A percentile compares a stretch with the other conserved stretches of the same genome.
Evolutionary conservation across 1,140 invertebrate genomes (phyloP).

Genomic region (Ericerus pela): DNA sequence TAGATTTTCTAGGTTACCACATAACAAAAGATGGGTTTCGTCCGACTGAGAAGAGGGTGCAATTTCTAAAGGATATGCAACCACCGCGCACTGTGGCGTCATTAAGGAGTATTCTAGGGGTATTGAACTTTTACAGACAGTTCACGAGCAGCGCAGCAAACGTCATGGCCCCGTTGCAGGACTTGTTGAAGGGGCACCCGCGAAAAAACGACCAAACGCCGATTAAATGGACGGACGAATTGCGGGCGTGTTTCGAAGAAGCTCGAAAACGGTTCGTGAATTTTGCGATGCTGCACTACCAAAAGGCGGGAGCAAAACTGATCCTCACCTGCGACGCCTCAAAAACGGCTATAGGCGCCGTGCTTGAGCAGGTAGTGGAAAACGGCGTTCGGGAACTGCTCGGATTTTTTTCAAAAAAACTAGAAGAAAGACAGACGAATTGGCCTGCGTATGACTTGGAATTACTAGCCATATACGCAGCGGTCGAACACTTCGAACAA

Average conservation of each 20-base stretch:
- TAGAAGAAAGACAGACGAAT: conserved; percentile 24
- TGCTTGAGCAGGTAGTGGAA: conserved; percentile 28
- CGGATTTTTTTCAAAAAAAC: conserved; percentile 30
- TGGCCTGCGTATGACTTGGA: conserved; percentile 30
- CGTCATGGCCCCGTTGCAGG: conserved; percentile 17
- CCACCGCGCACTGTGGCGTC: conserved; percentile 19
- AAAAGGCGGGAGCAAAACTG: neutral
- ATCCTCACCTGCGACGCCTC: conserved; percentile 22
- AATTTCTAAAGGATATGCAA: conserved; percentile 23
- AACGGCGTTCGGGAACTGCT: conserved; percentile 25
- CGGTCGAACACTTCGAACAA: conserved; percentile 25
- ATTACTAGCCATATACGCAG: conserved; percentile 26
- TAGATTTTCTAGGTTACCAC: conserved; percentile 27
- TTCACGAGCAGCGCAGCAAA: conserved; percentile 24
- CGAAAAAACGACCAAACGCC: conserved; percentile 20
- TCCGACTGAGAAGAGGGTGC: conserved; percentile 20
- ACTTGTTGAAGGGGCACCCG: conserved; percentile 6
- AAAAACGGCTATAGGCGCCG: conserved; percentile 26
- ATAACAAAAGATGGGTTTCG: conserved; percentile 23
- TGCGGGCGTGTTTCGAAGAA: conserved; percentile 21
- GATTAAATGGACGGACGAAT: conserved; percentile 12
- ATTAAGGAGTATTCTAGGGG: conserved; percentile 26
- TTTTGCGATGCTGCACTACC: conserved; percentile 14
- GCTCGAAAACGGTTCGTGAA: conserved; percentile 22
- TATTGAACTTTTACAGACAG: conserved; percentile 28